A percentile compares a stretch with the other conserved stretches of the same genome.
phyloP scores from a whole-genome alignment of 2,888 invertebrate genomes.

The Pecten maximus region DNA sequence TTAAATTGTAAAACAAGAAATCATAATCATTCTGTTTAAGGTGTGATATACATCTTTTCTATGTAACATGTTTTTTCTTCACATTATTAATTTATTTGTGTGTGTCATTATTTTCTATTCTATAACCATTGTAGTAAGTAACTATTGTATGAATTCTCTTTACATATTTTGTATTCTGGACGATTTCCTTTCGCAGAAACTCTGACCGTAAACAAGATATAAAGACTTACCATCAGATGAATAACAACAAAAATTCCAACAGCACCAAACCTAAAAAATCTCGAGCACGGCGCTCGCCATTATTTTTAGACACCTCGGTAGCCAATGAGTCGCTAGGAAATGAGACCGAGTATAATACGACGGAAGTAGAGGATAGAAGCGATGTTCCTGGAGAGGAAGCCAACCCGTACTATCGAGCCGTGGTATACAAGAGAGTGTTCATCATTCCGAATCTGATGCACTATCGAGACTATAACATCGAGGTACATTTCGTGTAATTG shows the following conservation, averaged over 20 bases:
- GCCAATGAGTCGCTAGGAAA: slow-evolving; percentile 28
- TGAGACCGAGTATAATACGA: not conserved
- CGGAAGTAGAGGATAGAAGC: not conserved
- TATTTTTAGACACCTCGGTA: not conserved
- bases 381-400: slow-evolving; percentile 44
- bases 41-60: too few relatives aligned
- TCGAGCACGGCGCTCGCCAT: slow-evolving; percentile 41
- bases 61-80: too few relatives aligned
- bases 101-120: not conserved
- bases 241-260: not conserved
- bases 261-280: not conserved
- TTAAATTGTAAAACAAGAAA: too few relatives aligned
- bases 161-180: not conserved
- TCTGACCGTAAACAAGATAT: not conserved
- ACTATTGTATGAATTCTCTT: not conserved
- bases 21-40: too few relatives aligned
- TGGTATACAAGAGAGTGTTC: slow-evolving; percentile 71
- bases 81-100: not conserved
- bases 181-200: not conserved
- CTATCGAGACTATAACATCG: slow-evolving; percentile 80
- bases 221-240: not conserved
- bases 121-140: not conserved
- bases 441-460: slow-evolving; percentile 77
- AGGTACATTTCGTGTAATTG: slow-evolving; percentile 74
- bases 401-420: slow-evolving; percentile 58